Conservation (phyloP, 2,888 invertebrate genomes). For the Sesia bembeciformis region DNA sequence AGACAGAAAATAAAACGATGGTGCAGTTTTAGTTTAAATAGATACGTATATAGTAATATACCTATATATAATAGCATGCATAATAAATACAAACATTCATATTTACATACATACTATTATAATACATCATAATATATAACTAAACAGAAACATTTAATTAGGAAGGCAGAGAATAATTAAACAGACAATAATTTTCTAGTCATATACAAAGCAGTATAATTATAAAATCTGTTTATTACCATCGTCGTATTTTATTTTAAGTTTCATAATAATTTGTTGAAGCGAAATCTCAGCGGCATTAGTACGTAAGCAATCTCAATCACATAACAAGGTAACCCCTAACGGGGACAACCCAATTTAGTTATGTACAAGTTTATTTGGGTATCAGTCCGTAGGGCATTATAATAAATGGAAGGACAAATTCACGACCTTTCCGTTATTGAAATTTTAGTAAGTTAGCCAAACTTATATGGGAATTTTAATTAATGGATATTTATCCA, state of each 20-base stretch:
- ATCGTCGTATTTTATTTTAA: slow-evolving; percentile 9
- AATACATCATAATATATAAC: too few relatives aligned
- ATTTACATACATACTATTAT: too few relatives aligned
- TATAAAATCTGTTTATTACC: too few relatives aligned
- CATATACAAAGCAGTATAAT: too few relatives aligned
- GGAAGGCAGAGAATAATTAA: too few relatives aligned
- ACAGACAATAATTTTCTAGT: too few relatives aligned
- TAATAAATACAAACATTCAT: too few relatives aligned
- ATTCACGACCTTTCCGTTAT: slow-evolving; percentile 48
- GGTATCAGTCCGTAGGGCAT: slow-evolving; percentile 57
- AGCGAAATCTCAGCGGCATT: slow-evolving; percentile 35
- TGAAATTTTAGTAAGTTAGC: slow-evolving; percentile 40
- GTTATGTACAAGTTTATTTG: slow-evolving; percentile 64
- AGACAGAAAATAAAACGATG: too few relatives aligned
- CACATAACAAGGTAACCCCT: slow-evolving; percentile 53
- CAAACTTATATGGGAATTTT: slow-evolving; percentile 21
- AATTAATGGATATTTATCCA: slow-evolving; percentile 19
- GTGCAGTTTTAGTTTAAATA: too few relatives aligned
- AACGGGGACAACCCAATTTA: slow-evolving; percentile 63
- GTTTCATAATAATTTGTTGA: slow-evolving; percentile 26
- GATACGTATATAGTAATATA: too few relatives aligned
- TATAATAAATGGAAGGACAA: slow-evolving; percentile 56
- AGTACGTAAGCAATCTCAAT: slow-evolving; percentile 48
- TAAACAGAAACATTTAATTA: too few relatives aligned
- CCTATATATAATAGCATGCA: too few relatives aligned